phyloP scores from a whole-genome alignment of 37 sponge, comb jelly and placozoan species.

The Amphimedon queenslandica region DNA sequence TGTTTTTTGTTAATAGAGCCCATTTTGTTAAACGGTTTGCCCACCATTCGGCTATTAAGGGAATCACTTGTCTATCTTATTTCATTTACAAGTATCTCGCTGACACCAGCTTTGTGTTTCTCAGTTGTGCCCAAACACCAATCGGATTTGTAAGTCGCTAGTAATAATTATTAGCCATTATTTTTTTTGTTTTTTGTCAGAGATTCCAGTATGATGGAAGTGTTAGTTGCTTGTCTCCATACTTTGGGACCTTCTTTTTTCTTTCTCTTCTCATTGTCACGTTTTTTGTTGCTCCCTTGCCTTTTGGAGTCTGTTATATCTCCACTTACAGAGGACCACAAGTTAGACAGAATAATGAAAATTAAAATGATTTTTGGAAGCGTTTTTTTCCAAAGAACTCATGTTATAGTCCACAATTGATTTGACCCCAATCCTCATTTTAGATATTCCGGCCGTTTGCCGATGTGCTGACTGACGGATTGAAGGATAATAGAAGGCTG shows the following conservation, averaged over 20 bases:
- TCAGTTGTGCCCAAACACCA: constrained; percentile 48
- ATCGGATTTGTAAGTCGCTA: constrained; percentile 47
- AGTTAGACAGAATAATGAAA: constrained; percentile 28
- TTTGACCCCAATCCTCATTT: background rate
- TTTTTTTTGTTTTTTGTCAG: constrained; percentile 2
- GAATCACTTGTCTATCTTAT: constrained; percentile 47
- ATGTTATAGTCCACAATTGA: no score
- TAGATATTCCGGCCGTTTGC: constrained; percentile 66
- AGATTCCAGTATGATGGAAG: constrained; percentile 67
- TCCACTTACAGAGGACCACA: constrained; percentile 33
- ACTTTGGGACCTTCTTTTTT: constrained; percentile 35
- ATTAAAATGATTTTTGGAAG: no score
- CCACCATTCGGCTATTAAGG: constrained; percentile 53
- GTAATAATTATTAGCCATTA: background rate
- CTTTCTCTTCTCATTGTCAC: constrained; percentile 35
- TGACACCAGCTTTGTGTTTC: constrained; percentile 63
- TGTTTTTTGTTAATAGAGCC: constrained; percentile 31
- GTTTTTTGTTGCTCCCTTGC: constrained; percentile 45
- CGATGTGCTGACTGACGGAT: constrained; percentile 69
- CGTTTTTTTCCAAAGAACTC: no score
- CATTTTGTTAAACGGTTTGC: constrained; percentile 24
- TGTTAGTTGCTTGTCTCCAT: constrained; percentile 15
- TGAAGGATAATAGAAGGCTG: constrained; percentile 53
- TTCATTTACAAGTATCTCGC: constrained; percentile 79
- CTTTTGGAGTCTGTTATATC: constrained; percentile 32